phyloP scores from a whole-genome alignment of 1,140 invertebrate genomes.

The Bursaphelenchus mucronatus region DNA sequence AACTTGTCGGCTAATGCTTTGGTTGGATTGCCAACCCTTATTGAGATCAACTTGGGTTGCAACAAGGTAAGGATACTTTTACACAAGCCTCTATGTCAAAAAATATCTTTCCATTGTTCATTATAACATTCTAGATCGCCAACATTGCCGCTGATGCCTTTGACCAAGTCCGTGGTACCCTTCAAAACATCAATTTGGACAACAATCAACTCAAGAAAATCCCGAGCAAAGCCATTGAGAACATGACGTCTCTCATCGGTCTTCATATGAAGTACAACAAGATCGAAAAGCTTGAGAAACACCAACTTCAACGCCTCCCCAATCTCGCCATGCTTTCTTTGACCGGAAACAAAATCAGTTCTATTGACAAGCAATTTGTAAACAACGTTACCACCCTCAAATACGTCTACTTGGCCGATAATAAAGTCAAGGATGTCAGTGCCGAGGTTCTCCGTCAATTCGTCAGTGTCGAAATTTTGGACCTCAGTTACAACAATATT shows the following conservation, averaged over 20 bases:
- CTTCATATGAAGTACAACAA: constrained; percentile 59
- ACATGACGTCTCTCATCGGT: constrained; percentile 55
- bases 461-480: constrained; percentile 49
- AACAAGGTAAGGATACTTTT: constrained; percentile 44
- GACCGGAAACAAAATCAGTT: constrained; percentile 53
- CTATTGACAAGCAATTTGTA: constrained; percentile 53
- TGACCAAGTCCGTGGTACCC: constrained; percentile 40
- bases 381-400: constrained; percentile 44
- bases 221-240: constrained; percentile 46
- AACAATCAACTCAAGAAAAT: constrained; percentile 53
- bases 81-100: neutral
- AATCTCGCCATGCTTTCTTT: constrained; percentile 54
- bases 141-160: constrained; percentile 46
- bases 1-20: constrained; percentile 48
- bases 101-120: neutral
- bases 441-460: constrained; percentile 51
- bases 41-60: constrained; percentile 58
- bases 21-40: constrained; percentile 48
- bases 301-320: constrained; percentile 47
- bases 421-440: constrained; percentile 44
- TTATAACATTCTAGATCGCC: constrained; percentile 48
- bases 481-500: constrained; percentile 57
- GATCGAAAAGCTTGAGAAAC: constrained; percentile 46
- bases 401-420: constrained; percentile 56
- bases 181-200: constrained; percentile 59